phyloP scores from a whole-genome alignment of 2,888 invertebrate species.

The Bombylius major region DNA sequence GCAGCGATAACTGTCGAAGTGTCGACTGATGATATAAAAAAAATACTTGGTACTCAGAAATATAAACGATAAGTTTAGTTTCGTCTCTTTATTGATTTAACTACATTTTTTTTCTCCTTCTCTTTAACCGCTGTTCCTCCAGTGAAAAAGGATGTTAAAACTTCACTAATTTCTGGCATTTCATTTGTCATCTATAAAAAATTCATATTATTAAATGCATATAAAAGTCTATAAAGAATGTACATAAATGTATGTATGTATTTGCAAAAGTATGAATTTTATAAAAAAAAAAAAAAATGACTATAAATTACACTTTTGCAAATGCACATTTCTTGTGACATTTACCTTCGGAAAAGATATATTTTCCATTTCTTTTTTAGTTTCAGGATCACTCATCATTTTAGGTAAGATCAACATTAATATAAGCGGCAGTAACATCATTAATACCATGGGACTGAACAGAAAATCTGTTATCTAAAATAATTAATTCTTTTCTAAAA shows the following conservation, averaged over 20 bases:
- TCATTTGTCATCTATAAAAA: conserved; percentile 68
- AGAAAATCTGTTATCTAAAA: conserved; percentile 74
- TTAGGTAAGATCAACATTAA: conserved; percentile 88
- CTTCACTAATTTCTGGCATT: conserved; percentile 92
- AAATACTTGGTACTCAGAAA: too few species aligned
- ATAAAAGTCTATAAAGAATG: neutral
- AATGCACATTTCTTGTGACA: neutral
- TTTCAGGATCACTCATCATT: conserved; percentile 96
- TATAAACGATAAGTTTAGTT: conserved; percentile 20
- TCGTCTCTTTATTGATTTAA: conserved; percentile 34
- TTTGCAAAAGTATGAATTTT: neutral
- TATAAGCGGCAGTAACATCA: conserved; percentile 89
- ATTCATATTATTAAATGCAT: neutral
- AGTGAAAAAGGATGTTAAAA: conserved; percentile 76
- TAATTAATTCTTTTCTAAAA: too few species aligned
- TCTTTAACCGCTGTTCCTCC: conserved; percentile 41
- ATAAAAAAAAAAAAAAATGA: neutral
- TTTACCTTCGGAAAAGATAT: conserved; percentile 44
- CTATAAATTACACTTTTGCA: neutral
- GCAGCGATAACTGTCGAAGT: too few species aligned
- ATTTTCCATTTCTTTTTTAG: conserved; percentile 91
- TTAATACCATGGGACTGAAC: conserved; percentile 94
- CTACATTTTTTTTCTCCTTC: conserved; percentile 29
- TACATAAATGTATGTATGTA: neutral
- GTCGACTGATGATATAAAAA: too few species aligned